phyloP scores from a whole-genome alignment of 2,797 vertebrate genomes.

The Protosalanx chinensis region DNA sequence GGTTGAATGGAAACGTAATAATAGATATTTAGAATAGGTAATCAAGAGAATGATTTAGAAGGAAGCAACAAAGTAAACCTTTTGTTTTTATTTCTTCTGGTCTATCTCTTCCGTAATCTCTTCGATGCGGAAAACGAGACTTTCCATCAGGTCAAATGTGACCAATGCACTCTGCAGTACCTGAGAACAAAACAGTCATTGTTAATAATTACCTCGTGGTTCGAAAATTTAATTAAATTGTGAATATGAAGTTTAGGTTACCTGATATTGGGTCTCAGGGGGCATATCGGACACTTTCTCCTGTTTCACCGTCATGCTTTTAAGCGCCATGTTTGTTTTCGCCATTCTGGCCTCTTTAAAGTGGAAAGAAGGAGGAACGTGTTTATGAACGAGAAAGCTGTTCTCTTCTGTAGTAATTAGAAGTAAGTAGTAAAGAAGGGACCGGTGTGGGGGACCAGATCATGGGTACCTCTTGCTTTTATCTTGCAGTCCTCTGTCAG shows the following conservation, averaged over 20 bases:
- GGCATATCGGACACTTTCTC: slow-evolving; percentile 50
- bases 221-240: background rate
- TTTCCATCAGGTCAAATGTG: slow-evolving; percentile 97
- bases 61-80: background rate
- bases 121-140: slow-evolving; percentile 87
- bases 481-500: slow-evolving; percentile 76
- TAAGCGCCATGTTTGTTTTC: slow-evolving; percentile 40
- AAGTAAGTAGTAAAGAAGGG: background rate
- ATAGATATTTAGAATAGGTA: background rate
- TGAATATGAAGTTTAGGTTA: slow-evolving; percentile 27
- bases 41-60: too few species aligned
- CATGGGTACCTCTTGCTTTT: slow-evolving; percentile 62
- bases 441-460: slow-evolving; percentile 36
- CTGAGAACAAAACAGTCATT: slow-evolving; percentile 64
- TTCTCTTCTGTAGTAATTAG: background rate
- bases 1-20: background rate
- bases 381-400: slow-evolving; percentile 11
- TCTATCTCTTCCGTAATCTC: slow-evolving; percentile 84
- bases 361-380: background rate
- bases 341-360: slow-evolving; percentile 58
- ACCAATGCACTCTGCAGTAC: slow-evolving; percentile 89
- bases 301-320: slow-evolving; percentile 47
- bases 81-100: slow-evolving; percentile 44
- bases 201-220: background rate
- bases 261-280: slow-evolving; percentile 66